Percentiles rank a stretch among this genome's conserved stretches.
phyloP scores from a whole-genome alignment of 2,888 invertebrate species.

The Pyrgus malvae region DNA sequence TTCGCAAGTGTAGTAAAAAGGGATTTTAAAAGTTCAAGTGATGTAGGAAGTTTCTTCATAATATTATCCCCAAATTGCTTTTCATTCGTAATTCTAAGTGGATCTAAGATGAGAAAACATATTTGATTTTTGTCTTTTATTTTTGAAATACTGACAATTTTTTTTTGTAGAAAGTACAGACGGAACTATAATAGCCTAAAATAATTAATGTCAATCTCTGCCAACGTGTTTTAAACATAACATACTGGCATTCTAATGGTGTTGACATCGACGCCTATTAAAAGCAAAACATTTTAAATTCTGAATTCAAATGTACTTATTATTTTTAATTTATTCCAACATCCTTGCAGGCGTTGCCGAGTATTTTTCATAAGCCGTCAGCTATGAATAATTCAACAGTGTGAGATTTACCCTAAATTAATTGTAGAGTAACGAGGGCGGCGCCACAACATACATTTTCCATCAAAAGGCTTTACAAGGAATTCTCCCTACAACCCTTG shows the following conservation, averaged over 20 bases:
- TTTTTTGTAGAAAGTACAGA: no score
- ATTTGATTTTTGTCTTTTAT: no score
- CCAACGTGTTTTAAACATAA: no score
- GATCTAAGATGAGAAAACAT: no score
- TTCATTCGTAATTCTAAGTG: slow-evolving; percentile 13
- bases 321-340: slow-evolving; percentile 8
- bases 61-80: slow-evolving; percentile 2
- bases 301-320: no score
- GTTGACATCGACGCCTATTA: no score
- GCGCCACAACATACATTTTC: slow-evolving; percentile 66
- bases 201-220: no score
- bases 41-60: slow-evolving; percentile 3
- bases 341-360: not conserved
- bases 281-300: no score
- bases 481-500: slow-evolving; percentile 18
- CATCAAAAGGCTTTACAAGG: slow-evolving; percentile 59
- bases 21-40: slow-evolving; percentile 20
- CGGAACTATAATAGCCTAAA: no score
- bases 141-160: no score
- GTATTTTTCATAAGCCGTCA: slow-evolving; percentile 58
- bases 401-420: slow-evolving; percentile 60
- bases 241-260: no score
- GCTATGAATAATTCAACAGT: slow-evolving; percentile 41
- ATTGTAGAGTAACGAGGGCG: slow-evolving; percentile 55
- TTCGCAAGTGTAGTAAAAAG: no score